These are phyloP conservation scores for Pimpla rufipes DNA, from an alignment of 2,888 invertebrate genomes.

Conservation along the genomic window DNA sequence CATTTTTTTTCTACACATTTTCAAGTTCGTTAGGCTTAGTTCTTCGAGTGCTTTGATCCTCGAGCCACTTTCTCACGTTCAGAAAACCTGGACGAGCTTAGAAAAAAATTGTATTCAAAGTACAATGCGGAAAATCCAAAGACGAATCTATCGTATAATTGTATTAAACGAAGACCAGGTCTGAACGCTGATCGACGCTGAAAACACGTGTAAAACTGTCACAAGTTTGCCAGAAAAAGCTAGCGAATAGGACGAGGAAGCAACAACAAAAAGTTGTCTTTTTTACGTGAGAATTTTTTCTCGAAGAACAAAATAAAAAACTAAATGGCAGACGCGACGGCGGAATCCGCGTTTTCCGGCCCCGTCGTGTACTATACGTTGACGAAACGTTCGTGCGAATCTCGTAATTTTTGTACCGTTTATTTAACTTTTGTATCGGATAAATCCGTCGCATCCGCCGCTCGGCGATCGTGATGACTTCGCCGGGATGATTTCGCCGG, in stretches of 20 bases:
- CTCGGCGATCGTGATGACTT: conserved; percentile 6
- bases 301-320: not conserved
- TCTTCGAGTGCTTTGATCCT: too few species aligned
- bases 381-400: conserved; percentile 32
- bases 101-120: too few species aligned
- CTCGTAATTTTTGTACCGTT: conserved; percentile 40
- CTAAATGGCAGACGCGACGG: too few species aligned
- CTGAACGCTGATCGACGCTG: too few species aligned
- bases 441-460: conserved; percentile 5
- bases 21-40: too few species aligned
- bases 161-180: too few species aligned
- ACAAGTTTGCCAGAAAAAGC: not conserved
- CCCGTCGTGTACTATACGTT: conserved; percentile 18
- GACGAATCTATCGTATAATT: too few species aligned
- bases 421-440: conserved; percentile 27
- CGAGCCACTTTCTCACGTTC: too few species aligned
- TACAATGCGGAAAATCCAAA: too few species aligned
- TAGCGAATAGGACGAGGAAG: not conserved
- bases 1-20: too few species aligned
- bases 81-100: too few species aligned
- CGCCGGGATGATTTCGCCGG: not conserved
- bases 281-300: not conserved
- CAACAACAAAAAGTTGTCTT: not conserved
- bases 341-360: not conserved
- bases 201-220: not conserved